Evolutionary conservation across 37 sponge, comb jelly and placozoan species (phyloP).

Genomic region (Amphimedon queenslandica): DNA sequence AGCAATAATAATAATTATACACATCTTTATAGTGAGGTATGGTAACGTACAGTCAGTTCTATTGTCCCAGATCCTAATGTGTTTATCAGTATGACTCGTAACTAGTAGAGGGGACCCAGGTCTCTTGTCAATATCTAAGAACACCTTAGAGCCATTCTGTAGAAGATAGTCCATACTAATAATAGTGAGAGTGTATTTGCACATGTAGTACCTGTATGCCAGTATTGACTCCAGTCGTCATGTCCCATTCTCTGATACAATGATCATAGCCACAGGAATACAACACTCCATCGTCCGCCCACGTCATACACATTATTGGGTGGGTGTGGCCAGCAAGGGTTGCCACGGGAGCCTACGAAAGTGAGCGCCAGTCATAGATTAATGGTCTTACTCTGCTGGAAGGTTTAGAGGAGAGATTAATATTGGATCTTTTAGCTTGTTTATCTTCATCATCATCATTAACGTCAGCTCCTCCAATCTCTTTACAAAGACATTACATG

Average conservation of each 20-base stretch:
- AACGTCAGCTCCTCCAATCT: no score
- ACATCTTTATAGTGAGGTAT: no score
- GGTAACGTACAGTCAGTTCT: no score
- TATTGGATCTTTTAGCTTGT: no score
- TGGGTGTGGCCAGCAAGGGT: conserved; percentile 80
- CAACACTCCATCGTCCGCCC: conserved; percentile 45
- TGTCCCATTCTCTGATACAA: conserved; percentile 81
- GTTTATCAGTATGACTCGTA: conserved; percentile 69
- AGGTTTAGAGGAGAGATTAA: no score
- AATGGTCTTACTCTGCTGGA: no score
- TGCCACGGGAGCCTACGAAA: conserved; percentile 50
- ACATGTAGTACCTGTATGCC: conserved; percentile 50
- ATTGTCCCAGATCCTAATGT: conserved; percentile 78
- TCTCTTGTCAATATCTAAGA: conserved; percentile 43
- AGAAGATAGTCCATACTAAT: conserved; percentile 2
- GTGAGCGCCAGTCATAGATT: no score
- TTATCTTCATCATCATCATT: no score
- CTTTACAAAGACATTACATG: no score
- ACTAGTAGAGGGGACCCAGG: conserved; percentile 35
- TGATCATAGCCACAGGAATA: conserved; percentile 79
- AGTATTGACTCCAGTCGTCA: conserved; percentile 47
- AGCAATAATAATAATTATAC: no score
- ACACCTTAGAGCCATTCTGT: conserved; percentile 68
- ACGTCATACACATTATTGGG: conserved; percentile 52
- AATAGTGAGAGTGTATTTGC: neutral